Evolutionary conservation across 1,140 invertebrate genomes (phyloP), one percentile per base, ranked within the genome.

Genomic region (Drosophila elegans): DNA sequence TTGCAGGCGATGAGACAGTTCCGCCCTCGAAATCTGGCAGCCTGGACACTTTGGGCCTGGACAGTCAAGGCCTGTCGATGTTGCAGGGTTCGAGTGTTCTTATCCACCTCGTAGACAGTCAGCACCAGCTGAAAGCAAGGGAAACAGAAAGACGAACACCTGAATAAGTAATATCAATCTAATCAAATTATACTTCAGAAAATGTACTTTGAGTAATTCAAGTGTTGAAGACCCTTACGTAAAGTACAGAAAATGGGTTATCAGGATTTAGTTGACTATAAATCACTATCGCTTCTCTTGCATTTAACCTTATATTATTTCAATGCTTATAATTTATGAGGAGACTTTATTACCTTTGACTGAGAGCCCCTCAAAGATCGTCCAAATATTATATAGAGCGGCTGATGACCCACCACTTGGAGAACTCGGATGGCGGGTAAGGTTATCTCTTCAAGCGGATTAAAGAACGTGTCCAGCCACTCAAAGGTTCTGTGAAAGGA

Each of bases 401-500:
- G 78, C 27, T 80, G 52, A 0, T 36, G 57, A 4, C 88, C 91
- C 9, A 92, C 69, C 7, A 90, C 44, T 51, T 81, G 66, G 4
- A 91, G 63, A 5, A 73, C 32, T 13, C 78, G 75, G 4, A 90
- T 67, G 34, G 79, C 21, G 0, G 91, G 90, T 34, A 91, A 5
- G 3, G 49, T 79, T 4, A 91, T 46, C 39, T 91, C 88, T 41
- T 90, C 78, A 0, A 92, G 48, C n/a, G 79, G 77, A 74, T 91
- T 90, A 29, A 92, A 92, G 54, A 80, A 91, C 2, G 84, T 74
- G 32, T 92, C 80, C 54, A 80, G 60, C 91, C 91, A 92, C 48
- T 90, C 88, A 29, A 76, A 91, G 12, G 91, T 86, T 59, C 90
- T 91, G n/a, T 4, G 16, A 41, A 3, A 7, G 2, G 39, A 36